Conservation (phyloP, 2,888 invertebrate genomes). For the Rhogogaster chlorosoma region DNA sequence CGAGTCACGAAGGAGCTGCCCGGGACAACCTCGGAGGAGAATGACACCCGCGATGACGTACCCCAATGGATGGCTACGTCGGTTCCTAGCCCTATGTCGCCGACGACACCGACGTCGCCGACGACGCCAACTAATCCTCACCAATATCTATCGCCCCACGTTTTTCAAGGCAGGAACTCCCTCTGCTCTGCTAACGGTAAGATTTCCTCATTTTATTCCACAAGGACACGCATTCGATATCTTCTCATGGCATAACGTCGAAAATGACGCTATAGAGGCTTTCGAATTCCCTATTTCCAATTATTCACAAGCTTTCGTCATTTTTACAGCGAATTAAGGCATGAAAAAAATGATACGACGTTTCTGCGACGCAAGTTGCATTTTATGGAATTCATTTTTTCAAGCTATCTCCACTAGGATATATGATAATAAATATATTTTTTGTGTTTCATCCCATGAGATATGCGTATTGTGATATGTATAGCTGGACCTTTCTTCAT, state of each 20-base stretch:
- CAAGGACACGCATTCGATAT: too few species aligned
- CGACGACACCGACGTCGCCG: constrained; percentile 68
- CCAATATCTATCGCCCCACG: constrained; percentile 77
- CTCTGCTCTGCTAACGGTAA: constrained; percentile 78
- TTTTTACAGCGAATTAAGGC: too few species aligned
- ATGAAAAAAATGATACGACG: too few species aligned
- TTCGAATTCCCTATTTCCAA: neutral
- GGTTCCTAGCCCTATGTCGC: constrained; percentile 66
- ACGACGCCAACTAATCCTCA: constrained; percentile 70
- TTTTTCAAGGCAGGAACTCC: constrained; percentile 78
- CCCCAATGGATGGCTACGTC: constrained; percentile 67
- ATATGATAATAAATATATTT: neutral
- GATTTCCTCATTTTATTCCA: constrained; percentile 47
- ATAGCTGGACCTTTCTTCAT: constrained; percentile 21
- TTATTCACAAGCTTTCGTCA: neutral
- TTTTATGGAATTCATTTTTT: neutral
- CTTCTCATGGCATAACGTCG: too few species aligned
- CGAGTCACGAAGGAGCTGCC: constrained; percentile 71
- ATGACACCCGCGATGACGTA: constrained; percentile 60
- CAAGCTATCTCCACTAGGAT: neutral
- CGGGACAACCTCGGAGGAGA: constrained; percentile 57
- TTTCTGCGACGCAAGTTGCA: too few species aligned
- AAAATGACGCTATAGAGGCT: too few species aligned
- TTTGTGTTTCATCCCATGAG: neutral
- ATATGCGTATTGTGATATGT: neutral